phyloP scores from a whole-genome alignment of 2,797 vertebrate species.

The Toxotes lorentzi region DNA sequence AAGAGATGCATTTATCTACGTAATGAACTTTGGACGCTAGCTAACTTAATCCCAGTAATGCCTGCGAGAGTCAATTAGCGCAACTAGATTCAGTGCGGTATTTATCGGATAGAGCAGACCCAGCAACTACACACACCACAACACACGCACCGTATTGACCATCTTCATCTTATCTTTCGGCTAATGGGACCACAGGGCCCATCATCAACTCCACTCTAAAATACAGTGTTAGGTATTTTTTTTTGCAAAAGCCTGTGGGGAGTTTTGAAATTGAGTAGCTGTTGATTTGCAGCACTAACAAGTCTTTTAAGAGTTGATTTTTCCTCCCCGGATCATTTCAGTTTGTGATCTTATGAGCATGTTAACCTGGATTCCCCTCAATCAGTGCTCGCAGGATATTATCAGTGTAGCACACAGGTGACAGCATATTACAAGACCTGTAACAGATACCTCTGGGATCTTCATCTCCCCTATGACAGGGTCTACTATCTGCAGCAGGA shows the following conservation, averaged over 20 bases:
- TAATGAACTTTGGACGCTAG: slow-evolving; percentile 89
- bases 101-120: slow-evolving; percentile 83
- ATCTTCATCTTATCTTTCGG: slow-evolving; percentile 77
- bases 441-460: slow-evolving; percentile 78
- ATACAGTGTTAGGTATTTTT: slow-evolving; percentile 43
- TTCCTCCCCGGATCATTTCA: slow-evolving; percentile 57
- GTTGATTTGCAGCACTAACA: slow-evolving; percentile 78
- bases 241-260: slow-evolving; percentile 71
- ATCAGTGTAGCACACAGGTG: slow-evolving; percentile 69
- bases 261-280: slow-evolving; percentile 77
- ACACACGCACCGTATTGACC: slow-evolving; percentile 74
- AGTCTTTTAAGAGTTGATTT: slow-evolving; percentile 74
- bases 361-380: slow-evolving; percentile 74
- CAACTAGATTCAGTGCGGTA: slow-evolving; percentile 84
- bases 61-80: slow-evolving; percentile 90
- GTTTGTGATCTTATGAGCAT: slow-evolving; percentile 48
- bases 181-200: slow-evolving; percentile 79
- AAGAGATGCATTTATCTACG: slow-evolving; percentile 88
- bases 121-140: slow-evolving; percentile 67
- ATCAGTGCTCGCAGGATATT: slow-evolving; percentile 60
- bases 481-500: slow-evolving; percentile 67
- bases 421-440: slow-evolving; percentile 75
- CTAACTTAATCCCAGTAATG: slow-evolving; percentile 91
- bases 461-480: slow-evolving; percentile 75
- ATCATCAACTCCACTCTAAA: slow-evolving; percentile 75